phyloP scores from a whole-genome alignment of 2,113 vertebrate species.

The Cnemophilus loriae region DNA sequence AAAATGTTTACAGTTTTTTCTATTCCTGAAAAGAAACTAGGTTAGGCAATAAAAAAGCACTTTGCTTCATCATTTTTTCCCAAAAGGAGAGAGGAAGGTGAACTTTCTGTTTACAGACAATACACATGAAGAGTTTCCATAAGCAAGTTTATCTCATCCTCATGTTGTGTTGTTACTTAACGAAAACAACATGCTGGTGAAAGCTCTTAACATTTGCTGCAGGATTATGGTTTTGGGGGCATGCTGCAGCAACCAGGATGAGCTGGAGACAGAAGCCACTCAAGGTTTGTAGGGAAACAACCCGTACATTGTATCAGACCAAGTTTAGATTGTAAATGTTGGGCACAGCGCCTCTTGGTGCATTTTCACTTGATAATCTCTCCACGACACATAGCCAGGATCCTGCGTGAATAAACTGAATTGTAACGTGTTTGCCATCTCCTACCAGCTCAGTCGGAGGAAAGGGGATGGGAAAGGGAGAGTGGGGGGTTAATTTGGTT shows the following conservation, averaged over 20 bases:
- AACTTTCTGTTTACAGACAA: neutral
- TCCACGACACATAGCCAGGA: neutral
- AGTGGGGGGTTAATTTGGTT: neutral
- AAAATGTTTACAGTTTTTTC: neutral
- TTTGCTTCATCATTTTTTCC: neutral
- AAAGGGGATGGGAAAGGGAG: neutral
- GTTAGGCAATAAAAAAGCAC: neutral
- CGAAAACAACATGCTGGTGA: neutral
- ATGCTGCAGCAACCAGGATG: neutral
- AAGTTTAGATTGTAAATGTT: rapidly evolving
- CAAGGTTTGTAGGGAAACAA: neutral
- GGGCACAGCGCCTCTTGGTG: neutral
- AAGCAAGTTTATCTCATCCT: neutral
- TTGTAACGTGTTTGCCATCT: neutral
- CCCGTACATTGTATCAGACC: rapidly evolving
- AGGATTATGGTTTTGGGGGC: neutral
- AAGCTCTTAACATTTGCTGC: neutral
- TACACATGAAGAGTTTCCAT: neutral
- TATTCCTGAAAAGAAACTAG: neutral
- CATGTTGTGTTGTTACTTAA: neutral
- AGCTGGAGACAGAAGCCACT: neutral
- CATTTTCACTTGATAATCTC: neutral
- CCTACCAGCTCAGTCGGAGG: neutral
- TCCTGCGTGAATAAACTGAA: neutral
- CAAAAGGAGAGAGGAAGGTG: neutral